Percentiles rank a stretch among this genome's conserved stretches.
Evolutionary conservation across 2,113 vertebrate species (phyloP).

Genomic region (Acrocephalus arundinaceus): DNA sequence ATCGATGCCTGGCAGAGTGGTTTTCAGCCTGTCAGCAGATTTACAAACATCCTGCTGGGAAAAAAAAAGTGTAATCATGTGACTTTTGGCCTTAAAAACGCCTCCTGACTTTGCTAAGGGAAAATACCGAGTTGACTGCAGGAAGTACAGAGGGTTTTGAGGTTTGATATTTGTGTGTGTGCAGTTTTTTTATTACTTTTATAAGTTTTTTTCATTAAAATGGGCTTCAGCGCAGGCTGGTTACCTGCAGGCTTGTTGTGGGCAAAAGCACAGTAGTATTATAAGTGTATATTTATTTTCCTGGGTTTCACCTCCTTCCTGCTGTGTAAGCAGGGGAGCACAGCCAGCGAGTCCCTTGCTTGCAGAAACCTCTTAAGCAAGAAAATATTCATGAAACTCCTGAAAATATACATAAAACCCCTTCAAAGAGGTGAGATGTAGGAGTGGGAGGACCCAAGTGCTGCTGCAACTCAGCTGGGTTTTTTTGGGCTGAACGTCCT

Average conservation of each 20-base stretch:
- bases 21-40: background rate
- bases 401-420: background rate
- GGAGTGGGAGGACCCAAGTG: background rate
- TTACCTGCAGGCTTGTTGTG: background rate
- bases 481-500: background rate
- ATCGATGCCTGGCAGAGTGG: background rate
- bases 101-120: background rate
- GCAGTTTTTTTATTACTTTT: background rate
- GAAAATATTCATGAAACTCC: background rate
- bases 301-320: background rate
- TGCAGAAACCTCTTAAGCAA: background rate
- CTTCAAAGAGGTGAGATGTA: background rate
- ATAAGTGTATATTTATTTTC: background rate
- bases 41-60: background rate
- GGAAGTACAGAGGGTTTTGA: background rate
- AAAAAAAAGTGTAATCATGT: background rate
- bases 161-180: background rate
- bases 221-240: background rate
- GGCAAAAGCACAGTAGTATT: background rate
- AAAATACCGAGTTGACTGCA: background rate
- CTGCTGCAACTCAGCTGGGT: background rate
- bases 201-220: background rate
- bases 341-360: accelerated
- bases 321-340: background rate
- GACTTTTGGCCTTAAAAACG: background rate